A percentile compares a stretch with the other conserved stretches of the same genome.
phyloP scores from a whole-genome alignment of 2,797 vertebrate species.

The Gephyroberyx darwinii region DNA sequence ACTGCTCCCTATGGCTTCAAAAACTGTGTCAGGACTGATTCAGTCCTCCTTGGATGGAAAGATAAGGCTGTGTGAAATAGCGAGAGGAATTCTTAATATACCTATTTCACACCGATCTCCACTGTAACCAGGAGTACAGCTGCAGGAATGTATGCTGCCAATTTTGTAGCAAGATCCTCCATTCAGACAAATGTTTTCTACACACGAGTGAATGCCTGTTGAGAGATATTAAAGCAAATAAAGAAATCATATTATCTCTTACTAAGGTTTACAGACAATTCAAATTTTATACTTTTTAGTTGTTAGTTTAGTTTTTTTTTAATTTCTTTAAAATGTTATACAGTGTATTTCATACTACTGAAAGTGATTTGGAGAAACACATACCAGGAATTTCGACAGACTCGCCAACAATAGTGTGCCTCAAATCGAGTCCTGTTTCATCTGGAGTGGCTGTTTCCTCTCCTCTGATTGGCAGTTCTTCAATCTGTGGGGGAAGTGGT shows the following conservation, averaged over 20 bases:
- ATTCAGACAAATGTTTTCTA: constrained; percentile 87
- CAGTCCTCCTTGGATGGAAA: background rate
- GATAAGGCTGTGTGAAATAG: background rate
- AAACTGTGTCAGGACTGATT: background rate
- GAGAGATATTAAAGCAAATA: constrained; percentile 22
- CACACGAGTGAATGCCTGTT: constrained; percentile 87
- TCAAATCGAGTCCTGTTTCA: constrained; percentile 48
- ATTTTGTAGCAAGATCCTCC: constrained; percentile 90
- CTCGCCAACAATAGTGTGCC: constrained; percentile 71
- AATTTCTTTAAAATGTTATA: no score
- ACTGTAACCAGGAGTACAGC: constrained; percentile 90
- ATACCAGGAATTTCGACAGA: constrained; percentile 81
- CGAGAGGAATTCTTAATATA: constrained; percentile 56
- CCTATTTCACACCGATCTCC: constrained; percentile 94
- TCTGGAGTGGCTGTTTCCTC: constrained; percentile 44
- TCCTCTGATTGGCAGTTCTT: constrained; percentile 28
- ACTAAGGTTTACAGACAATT: background rate
- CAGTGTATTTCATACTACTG: constrained; percentile 3
- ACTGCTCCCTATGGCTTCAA: background rate
- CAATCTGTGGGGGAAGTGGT: constrained; percentile 18
- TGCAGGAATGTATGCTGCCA: constrained; percentile 84
- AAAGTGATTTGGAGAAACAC: constrained; percentile 24
- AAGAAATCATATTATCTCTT: background rate
- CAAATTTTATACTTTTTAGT: background rate
- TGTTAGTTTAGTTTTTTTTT: no score